phyloP scores from a whole-genome alignment of 2,888 invertebrate species.

The Steinernema hermaphroditum region DNA sequence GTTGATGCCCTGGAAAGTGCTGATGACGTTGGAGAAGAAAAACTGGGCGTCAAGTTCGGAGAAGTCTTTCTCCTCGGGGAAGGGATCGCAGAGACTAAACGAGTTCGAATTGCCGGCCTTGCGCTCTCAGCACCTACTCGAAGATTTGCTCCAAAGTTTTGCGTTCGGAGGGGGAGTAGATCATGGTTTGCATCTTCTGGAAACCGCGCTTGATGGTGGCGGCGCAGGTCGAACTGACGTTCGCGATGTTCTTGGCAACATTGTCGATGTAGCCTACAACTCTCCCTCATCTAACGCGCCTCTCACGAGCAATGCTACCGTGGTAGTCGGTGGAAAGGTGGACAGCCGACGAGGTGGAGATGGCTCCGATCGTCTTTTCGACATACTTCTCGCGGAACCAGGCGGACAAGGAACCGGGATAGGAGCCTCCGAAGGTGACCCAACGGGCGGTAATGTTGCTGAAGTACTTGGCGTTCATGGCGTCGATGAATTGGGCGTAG shows the following conservation, averaged over 20 bases:
- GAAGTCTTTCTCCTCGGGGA: background rate
- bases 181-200: background rate
- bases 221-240: background rate
- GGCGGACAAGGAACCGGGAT: constrained; percentile 15
- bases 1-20: constrained; percentile 57
- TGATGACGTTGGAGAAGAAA: constrained; percentile 53
- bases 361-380: constrained; percentile 30
- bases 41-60: constrained; percentile 33
- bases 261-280: constrained; percentile 21
- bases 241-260: background rate
- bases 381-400: constrained; percentile 6
- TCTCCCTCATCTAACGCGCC: constrained; percentile 21
- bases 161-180: background rate
- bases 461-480: constrained; percentile 4
- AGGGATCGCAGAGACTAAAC: background rate
- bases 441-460: background rate
- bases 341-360: constrained; percentile 33
- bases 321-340: constrained; percentile 34
- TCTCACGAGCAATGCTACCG: too few species aligned
- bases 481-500: constrained; percentile 31
- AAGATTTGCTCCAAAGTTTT: background rate
- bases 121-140: too few species aligned
- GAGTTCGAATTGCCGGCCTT: too few species aligned
- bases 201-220: background rate
- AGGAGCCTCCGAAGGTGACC: constrained; percentile 2